Percentiles rank a stretch among this genome's conserved stretches.
Conservation (phyloP, 1,140 invertebrate genomes). For the Acromyrmex charruanus region DNA sequence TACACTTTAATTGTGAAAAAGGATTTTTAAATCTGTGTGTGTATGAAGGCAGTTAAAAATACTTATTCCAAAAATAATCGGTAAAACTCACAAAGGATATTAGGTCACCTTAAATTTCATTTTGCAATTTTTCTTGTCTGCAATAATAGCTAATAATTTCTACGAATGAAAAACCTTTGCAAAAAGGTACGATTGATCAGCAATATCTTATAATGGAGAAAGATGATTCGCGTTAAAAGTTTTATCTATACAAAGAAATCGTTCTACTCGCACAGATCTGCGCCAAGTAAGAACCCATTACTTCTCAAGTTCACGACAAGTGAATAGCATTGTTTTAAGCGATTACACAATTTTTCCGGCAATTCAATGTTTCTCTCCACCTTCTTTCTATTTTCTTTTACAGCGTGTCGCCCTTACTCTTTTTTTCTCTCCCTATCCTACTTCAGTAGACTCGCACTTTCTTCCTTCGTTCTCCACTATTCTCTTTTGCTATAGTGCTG, state of each 20-base stretch:
- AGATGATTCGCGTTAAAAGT: constrained; percentile 30
- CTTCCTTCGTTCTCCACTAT: not conserved
- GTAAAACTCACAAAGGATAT: no score
- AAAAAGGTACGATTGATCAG: not conserved
- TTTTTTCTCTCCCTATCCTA: not conserved
- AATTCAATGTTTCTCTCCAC: not conserved
- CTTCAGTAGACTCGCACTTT: constrained; percentile 2
- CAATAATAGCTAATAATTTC: constrained; percentile 8
- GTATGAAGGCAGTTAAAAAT: no score
- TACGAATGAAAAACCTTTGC: not conserved
- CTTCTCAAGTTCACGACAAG: constrained; percentile 34
- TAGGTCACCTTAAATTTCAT: no score
- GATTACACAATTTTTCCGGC: constrained; percentile 54
- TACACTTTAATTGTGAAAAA: no score
- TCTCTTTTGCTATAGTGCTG: constrained; percentile 29
- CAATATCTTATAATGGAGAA: not conserved
- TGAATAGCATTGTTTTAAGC: constrained; percentile 47
- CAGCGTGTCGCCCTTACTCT: constrained; percentile 15
- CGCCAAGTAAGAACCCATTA: constrained; percentile 31
- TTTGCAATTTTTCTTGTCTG: constrained; percentile 13
- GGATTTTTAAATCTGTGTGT: no score
- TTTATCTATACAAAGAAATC: not conserved
- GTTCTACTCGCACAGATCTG: not conserved
- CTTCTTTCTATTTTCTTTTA: not conserved
- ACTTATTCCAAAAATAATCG: no score